Evolutionary conservation across 2,113 vertebrate genomes (phyloP), one percentile per base, ranked within the genome.

Genomic region (Hippoglossus stenolepis): DNA sequence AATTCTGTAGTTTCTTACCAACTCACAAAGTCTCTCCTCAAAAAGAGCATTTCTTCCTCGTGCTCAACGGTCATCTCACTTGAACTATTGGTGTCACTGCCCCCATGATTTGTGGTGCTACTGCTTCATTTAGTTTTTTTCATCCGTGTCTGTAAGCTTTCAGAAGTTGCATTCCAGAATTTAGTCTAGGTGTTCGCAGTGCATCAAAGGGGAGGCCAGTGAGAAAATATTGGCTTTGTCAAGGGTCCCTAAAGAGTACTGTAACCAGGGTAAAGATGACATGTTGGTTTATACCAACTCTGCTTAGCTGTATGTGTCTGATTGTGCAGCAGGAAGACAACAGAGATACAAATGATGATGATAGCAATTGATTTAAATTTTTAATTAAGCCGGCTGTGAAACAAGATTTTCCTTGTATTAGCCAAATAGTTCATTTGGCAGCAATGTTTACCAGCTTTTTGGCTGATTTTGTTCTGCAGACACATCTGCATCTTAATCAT

Each of bases 141-240:
- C 31, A 7, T 31, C 31, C 6, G 31, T 31, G 8, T 31, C 31
- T 31, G 31, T 7, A 31, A 31, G 6, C 6, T 31, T 31, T 31
- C 6, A 31, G 31, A 31, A 31, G 31, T 31, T 7, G 31, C 86
- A 73, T 84, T 83, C 58, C 40, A 85, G 75, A 83, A 71, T 82
- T 54, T 63, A 80, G 58, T 51, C 69, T 70, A 90, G 71, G 77
- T 89, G 80, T 84, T 84, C 17, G 13, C 15, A 18, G 28, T 79
- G 62, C 26, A 60, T 78, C 59, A 40, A 67, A 89, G 53, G 23
- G 51, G 75, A 51, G 60, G 58, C 77, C 64, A 75, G 13, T n/a
- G 64, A 84, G 62, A 64, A 84, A 86, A 88, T 65, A 83, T 72
- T 85, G 74, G 62, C 75, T 86, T 88, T 85, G 87, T 89, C 73